Evolutionary conservation across 2,797 vertebrate species (phyloP), one percentile per base, ranked within the genome.

Genomic region (Loris lydekkerianus): DNA sequence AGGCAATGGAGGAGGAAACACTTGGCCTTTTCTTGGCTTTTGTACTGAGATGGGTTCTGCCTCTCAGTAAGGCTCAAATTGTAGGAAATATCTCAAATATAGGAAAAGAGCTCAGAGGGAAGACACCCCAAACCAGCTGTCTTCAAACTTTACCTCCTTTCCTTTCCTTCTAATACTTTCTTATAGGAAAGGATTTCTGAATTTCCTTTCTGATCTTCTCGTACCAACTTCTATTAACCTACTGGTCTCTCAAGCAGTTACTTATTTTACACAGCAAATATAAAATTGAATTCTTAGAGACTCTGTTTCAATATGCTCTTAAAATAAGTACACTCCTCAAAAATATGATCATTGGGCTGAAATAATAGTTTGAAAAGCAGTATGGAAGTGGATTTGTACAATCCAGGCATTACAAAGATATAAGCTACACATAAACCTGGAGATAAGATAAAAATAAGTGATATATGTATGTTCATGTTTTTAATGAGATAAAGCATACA

Each of bases 401-500:
- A 80, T 43, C 65, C 72, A 73, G 34, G n/a, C 34, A 63, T 69
- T 60, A 31, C 7, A 34, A 80, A 73, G 89, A 85, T 23, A 80
- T 73, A 61, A 94, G 56, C 40, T 67, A 90, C 25, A 86, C 37
- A 67, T 23, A 75, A 89, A 25, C 27, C 65, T 89, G 11, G 34
- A 75, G 49, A 61, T 76, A 83, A 91, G 31, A 67, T 69, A 77
- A 93, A 83, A 93, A 43, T 72, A 76, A 89, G 13, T 53, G 7
- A 61, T n/a, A 15, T 88, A 3, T 63, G 8, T 88, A 72, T 43
- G 8, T 27, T 4, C 21, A n/a, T 80, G 53, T 46, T 86, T 91
- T 89, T 34, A 84, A 91, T 90, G 58, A 95, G 23, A 65, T 69
- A 88, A 88, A 94, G 25, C 20, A 86, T 10, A 40, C 11, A 90